Percentiles rank a stretch among this genome's conserved stretches.
Conservation (phyloP, 1,140 invertebrate species). For the Melanaphis sacchari region DNA sequence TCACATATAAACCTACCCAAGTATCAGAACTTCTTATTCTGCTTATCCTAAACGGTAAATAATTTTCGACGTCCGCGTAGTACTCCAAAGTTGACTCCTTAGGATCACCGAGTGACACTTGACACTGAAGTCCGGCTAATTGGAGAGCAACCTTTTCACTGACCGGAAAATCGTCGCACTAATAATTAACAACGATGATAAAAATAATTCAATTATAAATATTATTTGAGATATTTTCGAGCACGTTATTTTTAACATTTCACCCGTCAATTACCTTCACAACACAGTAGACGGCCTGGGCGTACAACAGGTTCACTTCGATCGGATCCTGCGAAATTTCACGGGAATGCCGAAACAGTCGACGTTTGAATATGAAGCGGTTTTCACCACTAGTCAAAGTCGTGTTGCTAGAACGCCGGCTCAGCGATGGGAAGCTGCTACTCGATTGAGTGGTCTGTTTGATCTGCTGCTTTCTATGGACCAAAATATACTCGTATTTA, state of each 20-base stretch:
- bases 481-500: neutral
- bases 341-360: slow-evolving; percentile 84
- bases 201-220: neutral
- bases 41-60: slow-evolving; percentile 80
- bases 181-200: slow-evolving; percentile 64
- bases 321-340: slow-evolving; percentile 96
- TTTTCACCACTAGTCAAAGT: slow-evolving; percentile 83
- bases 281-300: slow-evolving; percentile 92
- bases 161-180: slow-evolving; percentile 93
- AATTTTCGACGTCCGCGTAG: slow-evolving; percentile 82
- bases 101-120: slow-evolving; percentile 89
- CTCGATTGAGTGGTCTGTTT: slow-evolving; percentile 68
- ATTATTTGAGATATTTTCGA: neutral
- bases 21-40: slow-evolving; percentile 76
- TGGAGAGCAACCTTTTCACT: slow-evolving; percentile 94
- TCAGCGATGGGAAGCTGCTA: slow-evolving; percentile 66
- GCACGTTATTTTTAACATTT: neutral
- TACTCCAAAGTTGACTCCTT: slow-evolving; percentile 75
- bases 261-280: slow-evolving; percentile 76
- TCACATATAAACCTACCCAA: slow-evolving; percentile 68
- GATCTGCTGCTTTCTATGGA: slow-evolving; percentile 67
- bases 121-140: slow-evolving; percentile 90
- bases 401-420: slow-evolving; percentile 67
- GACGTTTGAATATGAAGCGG: slow-evolving; percentile 89
- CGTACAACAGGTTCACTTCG: slow-evolving; percentile 93